Evolutionary conservation across 2,113 vertebrate genomes (phyloP).

Genomic region (Ctenomys sociabilis): DNA sequence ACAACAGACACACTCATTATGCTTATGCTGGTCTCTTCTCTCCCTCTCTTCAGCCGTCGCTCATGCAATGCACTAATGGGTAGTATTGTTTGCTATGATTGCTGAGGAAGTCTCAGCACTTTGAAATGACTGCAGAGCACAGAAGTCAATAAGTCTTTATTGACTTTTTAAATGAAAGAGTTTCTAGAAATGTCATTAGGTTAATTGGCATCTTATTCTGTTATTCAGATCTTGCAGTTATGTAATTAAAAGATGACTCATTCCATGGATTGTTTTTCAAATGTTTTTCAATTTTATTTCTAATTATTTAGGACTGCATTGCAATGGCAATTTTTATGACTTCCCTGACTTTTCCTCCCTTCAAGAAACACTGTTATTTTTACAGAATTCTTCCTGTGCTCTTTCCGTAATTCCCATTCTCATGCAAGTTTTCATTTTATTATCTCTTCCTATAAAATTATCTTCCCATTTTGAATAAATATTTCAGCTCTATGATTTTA

Average conservation of each 20-base stretch:
- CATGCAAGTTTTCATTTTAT: conserved; percentile 44
- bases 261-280: not conserved
- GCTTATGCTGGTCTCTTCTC: not conserved
- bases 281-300: conserved; percentile 20
- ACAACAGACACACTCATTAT: not conserved
- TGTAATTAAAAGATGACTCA: not conserved
- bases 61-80: not conserved
- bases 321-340: not conserved
- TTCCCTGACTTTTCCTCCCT: not conserved
- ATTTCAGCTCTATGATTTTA: not conserved
- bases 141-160: not conserved
- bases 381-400: not conserved
- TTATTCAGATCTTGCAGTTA: not conserved
- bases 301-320: not conserved
- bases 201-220: not conserved
- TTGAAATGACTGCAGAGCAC: not conserved
- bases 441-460: conserved; percentile 57
- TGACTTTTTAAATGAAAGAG: not conserved
- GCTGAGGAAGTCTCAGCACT: not conserved
- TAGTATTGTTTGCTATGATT: not conserved
- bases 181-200: not conserved
- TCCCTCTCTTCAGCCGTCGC: not conserved
- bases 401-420: not conserved
- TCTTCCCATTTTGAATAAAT: conserved; percentile 46
- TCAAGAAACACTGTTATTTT: not conserved